Evolutionary conservation across 2,888 invertebrate genomes (phyloP).

Genomic region (Taenaris catops): DNA sequence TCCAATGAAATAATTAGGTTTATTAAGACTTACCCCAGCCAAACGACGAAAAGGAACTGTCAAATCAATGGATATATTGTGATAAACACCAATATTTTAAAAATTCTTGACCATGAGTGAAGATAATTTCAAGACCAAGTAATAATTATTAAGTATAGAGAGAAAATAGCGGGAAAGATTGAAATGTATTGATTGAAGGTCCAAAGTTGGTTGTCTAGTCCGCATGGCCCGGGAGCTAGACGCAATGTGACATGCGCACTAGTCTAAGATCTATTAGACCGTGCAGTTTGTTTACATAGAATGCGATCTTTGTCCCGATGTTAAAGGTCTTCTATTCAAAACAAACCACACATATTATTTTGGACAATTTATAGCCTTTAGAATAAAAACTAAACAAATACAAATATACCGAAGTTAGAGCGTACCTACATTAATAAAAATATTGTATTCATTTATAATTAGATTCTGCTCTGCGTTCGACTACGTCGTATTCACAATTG

Average conservation of each 20-base stretch:
- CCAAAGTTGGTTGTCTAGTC: conserved; percentile 26
- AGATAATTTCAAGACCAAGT: too few relatives aligned
- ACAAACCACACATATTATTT: conserved; percentile 8
- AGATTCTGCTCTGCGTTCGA: too few relatives aligned
- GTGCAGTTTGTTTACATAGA: conserved; percentile 16
- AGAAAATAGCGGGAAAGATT: conserved; percentile 34
- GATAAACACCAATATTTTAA: too few relatives aligned
- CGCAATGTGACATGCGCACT: conserved; percentile 33
- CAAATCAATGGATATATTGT: too few relatives aligned
- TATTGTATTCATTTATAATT: too few relatives aligned
- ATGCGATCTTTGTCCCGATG: conserved; percentile 12
- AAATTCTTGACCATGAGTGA: too few relatives aligned
- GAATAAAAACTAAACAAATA: too few relatives aligned
- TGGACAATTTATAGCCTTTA: background rate
- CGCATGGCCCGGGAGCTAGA: conserved; percentile 32
- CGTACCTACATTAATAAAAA: too few relatives aligned
- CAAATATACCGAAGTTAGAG: background rate
- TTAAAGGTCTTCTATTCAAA: conserved; percentile 23
- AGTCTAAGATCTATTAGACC: conserved; percentile 10
- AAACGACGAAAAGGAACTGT: too few relatives aligned
- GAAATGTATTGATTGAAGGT: conserved; percentile 40
- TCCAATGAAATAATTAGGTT: too few relatives aligned
- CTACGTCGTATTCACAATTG: too few relatives aligned
- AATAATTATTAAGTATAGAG: background rate
- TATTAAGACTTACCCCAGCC: too few relatives aligned